These are phyloP conservation scores for Plagodis pulveraria DNA, from an alignment of 2,888 invertebrate species.

Conservation along the genomic window DNA sequence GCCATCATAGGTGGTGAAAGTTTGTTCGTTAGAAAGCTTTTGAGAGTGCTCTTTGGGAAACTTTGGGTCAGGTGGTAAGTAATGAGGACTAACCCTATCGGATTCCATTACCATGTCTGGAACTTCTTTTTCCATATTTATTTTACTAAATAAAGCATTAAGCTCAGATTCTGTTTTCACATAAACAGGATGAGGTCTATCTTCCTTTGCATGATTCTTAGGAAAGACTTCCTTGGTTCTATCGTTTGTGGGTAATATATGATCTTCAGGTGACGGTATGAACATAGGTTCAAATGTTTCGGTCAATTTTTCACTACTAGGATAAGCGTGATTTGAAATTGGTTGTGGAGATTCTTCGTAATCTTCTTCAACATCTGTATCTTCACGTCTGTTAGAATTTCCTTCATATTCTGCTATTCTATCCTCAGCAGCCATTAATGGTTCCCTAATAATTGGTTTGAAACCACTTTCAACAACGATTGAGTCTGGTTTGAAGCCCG, in stretches of 20 bases:
- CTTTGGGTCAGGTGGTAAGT: constrained; percentile 88
- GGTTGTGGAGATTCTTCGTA: constrained; percentile 74
- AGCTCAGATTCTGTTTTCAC: constrained; percentile 66
- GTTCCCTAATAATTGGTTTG: constrained; percentile 89
- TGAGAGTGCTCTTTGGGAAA: constrained; percentile 75
- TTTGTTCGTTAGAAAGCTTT: constrained; percentile 66
- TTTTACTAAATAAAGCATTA: constrained; percentile 67
- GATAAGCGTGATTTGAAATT: constrained; percentile 59
- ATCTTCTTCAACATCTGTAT: constrained; percentile 75
- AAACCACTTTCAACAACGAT: constrained; percentile 94
- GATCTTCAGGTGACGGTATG: constrained; percentile 91
- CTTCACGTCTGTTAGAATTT: constrained; percentile 79
- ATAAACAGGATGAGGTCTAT: constrained; percentile 79
- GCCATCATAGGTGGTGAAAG: constrained; percentile 91
- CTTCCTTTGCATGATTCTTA: constrained; percentile 75
- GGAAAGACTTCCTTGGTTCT: constrained; percentile 75
- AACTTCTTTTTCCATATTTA: constrained; percentile 73
- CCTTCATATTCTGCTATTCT: constrained; percentile 69
- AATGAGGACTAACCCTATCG: constrained; percentile 89
- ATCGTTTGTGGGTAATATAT: constrained; percentile 68
- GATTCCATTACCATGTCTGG: constrained; percentile 88
- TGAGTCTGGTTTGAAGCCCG: constrained; percentile 92
- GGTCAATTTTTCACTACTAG: constrained; percentile 82
- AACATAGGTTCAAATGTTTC: constrained; percentile 92
- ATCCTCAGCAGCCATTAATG: constrained; percentile 79